Base-by-base conservation (phyloP, 1,140 invertebrate species). In the Copidosoma floridanum region DNA sequence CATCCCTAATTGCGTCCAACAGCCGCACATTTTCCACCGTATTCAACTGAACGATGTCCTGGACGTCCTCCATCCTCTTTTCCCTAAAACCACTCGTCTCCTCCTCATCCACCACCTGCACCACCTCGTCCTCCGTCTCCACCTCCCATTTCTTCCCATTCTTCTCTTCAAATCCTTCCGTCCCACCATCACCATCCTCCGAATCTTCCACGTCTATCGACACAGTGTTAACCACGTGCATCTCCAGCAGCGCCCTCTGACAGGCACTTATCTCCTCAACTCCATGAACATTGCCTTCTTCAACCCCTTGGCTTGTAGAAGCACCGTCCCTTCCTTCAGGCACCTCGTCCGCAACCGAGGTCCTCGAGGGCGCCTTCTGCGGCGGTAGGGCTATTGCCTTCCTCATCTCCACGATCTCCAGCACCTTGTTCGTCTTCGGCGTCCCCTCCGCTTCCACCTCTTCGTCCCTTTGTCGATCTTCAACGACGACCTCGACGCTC, bases 371-470 rank as follows among this genome's bases (percentile, higher is more conserved):
- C 18, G 46, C 16, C 14, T 32, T 63, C 37, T 40, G 50, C 3
- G 50, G 27, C 0, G 51, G 41, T 14, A 74, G 10, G 1, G 70
- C 60, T 44, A 74, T 76, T 0, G 38, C 32, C 18, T 59, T 60
- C 26, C 51, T 53, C 40, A 57, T 38, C 11, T 48, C 44, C 0
- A 35, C 35, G 7, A 57, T 48, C 16, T 46, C 41, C 14, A 55
- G 8, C 12, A 53, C 40, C 1, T 62, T 56, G n/a, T 62, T 57
- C 11, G 52, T 56, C n/a, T 1, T 14, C 24, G 10, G 7, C 40
- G 32, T 7, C 32, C 32, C 1, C 12, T 57, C 23, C n/a, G 29
- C 8, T 52, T 46, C 29, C 10, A n/a, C 0, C 12, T 23, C 20
- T 26, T 10, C 26, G 2, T 18, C 3, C n/a, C n/a, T n/a, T n/a